Evolutionary conservation across 2,888 invertebrate genomes (phyloP).

Genomic region (Bhutanitis thaidina): DNA sequence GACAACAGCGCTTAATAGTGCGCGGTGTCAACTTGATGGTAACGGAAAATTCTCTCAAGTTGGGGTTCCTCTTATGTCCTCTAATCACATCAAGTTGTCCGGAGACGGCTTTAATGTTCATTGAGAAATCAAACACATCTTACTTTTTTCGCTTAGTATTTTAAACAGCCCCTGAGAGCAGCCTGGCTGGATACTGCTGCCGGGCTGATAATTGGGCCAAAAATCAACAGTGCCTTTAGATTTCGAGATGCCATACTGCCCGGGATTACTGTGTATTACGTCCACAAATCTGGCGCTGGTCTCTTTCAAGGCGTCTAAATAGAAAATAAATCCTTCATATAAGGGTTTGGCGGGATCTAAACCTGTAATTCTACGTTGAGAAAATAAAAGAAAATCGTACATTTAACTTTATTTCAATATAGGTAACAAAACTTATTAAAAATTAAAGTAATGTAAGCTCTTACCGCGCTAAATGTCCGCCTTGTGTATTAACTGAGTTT

Average conservation of each 20-base stretch:
- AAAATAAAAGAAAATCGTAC: too few relatives aligned
- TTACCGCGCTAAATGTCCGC: background rate
- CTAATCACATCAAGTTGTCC: too few relatives aligned
- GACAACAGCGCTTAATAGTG: too few relatives aligned
- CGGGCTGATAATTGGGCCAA: slow-evolving; percentile 62
- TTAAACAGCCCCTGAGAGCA: slow-evolving; percentile 61
- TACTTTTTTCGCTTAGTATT: slow-evolving; percentile 52
- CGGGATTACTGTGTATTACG: slow-evolving; percentile 80
- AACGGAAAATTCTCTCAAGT: too few relatives aligned
- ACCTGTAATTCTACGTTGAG: slow-evolving; percentile 55
- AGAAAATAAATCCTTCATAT: slow-evolving; percentile 44
- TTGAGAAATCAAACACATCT: background rate
- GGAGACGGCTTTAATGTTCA: too few relatives aligned
- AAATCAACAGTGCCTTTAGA: slow-evolving; percentile 62
- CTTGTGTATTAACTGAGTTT: background rate
- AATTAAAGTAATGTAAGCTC: background rate
- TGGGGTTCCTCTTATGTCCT: too few relatives aligned
- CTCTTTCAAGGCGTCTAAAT: slow-evolving; percentile 34
- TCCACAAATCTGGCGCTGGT: slow-evolving; percentile 67
- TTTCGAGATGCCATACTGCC: slow-evolving; percentile 56
- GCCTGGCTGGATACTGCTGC: slow-evolving; percentile 65
- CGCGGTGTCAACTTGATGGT: too few relatives aligned
- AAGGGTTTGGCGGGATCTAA: slow-evolving; percentile 70
- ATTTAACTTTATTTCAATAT: too few relatives aligned
- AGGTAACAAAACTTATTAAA: background rate